These are phyloP conservation scores for Gasterosteus nipponicus DNA, from an alignment of 2,113 vertebrate genomes.

Conservation along the genomic window DNA sequence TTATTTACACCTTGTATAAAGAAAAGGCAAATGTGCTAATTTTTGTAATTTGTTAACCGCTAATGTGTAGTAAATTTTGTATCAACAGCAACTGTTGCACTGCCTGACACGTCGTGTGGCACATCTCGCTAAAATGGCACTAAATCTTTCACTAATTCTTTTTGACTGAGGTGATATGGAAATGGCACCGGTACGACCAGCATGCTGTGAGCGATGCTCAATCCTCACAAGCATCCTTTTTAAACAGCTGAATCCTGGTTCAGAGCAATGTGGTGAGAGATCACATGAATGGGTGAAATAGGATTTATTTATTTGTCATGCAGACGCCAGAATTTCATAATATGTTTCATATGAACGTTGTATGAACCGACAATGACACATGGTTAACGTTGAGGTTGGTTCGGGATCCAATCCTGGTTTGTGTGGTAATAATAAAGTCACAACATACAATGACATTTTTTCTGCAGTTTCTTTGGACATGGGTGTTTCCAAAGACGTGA, in stretches of 20 bases:
- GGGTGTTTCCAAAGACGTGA: background rate
- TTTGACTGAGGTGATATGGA: slow-evolving; percentile 9
- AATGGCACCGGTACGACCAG: slow-evolving; percentile 28
- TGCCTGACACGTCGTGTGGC: background rate
- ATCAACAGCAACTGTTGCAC: background rate
- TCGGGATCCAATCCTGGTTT: background rate
- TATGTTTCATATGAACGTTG: background rate
- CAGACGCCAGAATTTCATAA: background rate
- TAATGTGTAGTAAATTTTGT: background rate
- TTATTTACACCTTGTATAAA: background rate
- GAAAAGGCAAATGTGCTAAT: background rate
- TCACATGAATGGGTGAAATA: slow-evolving; percentile 18
- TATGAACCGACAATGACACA: background rate
- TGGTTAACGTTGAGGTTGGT: background rate
- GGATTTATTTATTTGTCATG: background rate
- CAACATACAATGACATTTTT: background rate
- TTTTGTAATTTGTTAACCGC: background rate
- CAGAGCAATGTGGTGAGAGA: background rate
- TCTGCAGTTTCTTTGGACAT: background rate
- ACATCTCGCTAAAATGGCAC: background rate
- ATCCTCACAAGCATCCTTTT: background rate
- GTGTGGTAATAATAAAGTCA: no score
- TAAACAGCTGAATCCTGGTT: background rate
- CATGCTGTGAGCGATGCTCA: slow-evolving; percentile 15
- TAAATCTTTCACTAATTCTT: background rate